Conservation (phyloP, 2,888 invertebrate genomes). For the Euzetes globulus region DNA sequence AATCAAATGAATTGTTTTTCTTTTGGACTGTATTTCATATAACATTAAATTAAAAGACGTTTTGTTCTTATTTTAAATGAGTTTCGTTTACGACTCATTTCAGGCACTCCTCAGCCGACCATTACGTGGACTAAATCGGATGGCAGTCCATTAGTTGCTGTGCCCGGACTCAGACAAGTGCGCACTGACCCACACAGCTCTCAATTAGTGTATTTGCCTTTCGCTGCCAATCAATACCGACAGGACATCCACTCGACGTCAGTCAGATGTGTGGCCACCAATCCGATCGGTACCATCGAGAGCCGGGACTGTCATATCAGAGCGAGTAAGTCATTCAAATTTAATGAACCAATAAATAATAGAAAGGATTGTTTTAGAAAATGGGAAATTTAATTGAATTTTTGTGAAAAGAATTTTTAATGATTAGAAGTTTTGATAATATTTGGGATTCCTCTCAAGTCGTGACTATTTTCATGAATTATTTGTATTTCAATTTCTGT, state of each 20-base stretch:
- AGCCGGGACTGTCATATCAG: conserved; percentile 39
- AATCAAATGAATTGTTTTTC: too few species aligned
- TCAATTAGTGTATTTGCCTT: conserved; percentile 39
- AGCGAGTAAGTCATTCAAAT: conserved; percentile 37
- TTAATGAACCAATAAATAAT: background rate
- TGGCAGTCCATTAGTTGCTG: conserved; percentile 37
- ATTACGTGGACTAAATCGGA: conserved; percentile 39
- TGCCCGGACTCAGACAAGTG: conserved; percentile 39
- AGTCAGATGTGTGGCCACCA: conserved; percentile 39
- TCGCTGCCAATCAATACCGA: conserved; percentile 38
- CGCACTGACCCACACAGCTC: conserved; percentile 38
- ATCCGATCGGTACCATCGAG: conserved; percentile 38
- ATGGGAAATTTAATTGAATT: too few species aligned
- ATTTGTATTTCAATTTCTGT: too few species aligned
- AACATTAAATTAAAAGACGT: too few species aligned
- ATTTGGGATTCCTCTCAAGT: background rate
- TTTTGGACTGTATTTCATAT: too few species aligned
- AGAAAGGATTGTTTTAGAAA: too few species aligned
- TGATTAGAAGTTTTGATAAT: background rate
- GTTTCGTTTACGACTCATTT: background rate
- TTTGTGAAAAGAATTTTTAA: background rate
- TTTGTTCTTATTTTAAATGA: too few species aligned
- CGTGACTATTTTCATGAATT: background rate
- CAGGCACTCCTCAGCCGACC: conserved; percentile 38
- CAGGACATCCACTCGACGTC: conserved; percentile 40